These are phyloP conservation scores for Philhelius pedissequus DNA, from an alignment of 2,888 invertebrate species.

Conservation along the genomic window DNA sequence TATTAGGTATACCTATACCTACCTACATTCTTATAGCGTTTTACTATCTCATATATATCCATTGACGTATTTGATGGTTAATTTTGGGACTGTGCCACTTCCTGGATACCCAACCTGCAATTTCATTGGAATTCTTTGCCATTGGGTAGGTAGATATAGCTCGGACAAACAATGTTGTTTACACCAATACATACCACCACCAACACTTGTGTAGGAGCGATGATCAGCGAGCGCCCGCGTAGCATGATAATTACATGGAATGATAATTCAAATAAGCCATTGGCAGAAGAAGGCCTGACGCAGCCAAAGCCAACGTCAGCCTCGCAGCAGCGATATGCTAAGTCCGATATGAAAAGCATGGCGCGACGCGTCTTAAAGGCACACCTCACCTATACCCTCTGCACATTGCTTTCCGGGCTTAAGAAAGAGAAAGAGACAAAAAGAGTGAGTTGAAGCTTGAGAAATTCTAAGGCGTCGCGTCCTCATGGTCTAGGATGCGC, in stretches of 20 bases:
- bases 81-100: slow-evolving; percentile 36
- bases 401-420: not conserved
- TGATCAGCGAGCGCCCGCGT: slow-evolving; percentile 51
- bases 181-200: slow-evolving; percentile 19
- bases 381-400: slow-evolving; percentile 38
- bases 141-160: slow-evolving; percentile 24
- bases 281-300: slow-evolving; percentile 27
- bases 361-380: slow-evolving; percentile 32
- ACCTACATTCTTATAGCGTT: not conserved
- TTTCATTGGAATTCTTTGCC: slow-evolving; percentile 48
- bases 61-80: too few species aligned
- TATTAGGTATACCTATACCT: not conserved
- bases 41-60: slow-evolving; percentile 19
- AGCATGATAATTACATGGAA: slow-evolving; percentile 67
- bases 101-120: slow-evolving; percentile 26
- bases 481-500: slow-evolving; percentile 61
- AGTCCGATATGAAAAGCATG: slow-evolving; percentile 40
- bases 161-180: slow-evolving; percentile 55
- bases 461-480: slow-evolving; percentile 46
- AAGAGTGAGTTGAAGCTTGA: not conserved
- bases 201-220: slow-evolving; percentile 12
- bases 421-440: not conserved
- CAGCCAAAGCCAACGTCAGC: not conserved
- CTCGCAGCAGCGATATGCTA: too few species aligned
- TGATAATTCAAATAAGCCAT: slow-evolving; percentile 51